Conservation (phyloP, 2,888 invertebrate genomes). For the Fragum fragum region DNA sequence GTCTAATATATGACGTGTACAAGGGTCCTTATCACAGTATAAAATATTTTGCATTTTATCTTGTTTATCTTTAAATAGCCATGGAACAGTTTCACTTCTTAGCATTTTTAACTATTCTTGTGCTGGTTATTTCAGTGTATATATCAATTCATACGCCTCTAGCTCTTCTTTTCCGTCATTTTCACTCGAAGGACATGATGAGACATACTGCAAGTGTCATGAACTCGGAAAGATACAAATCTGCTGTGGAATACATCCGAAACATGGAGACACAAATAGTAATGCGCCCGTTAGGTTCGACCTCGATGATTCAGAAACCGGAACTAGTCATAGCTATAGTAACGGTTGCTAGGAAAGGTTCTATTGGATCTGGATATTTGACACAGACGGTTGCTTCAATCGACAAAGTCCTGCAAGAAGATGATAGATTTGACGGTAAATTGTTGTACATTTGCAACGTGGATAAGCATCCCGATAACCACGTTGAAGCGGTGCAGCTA, state of each 20-base stretch:
- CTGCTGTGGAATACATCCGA: slow-evolving; percentile 12
- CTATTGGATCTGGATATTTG: slow-evolving; percentile 22
- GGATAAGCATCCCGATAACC: slow-evolving; percentile 17
- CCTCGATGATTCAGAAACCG: background rate
- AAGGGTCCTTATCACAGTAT: too few species aligned
- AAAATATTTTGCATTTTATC: too few species aligned
- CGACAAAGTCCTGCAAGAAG: background rate
- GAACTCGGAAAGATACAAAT: slow-evolving; percentile 6
- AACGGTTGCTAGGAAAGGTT: slow-evolving; percentile 21
- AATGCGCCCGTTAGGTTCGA: background rate
- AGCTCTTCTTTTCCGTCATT: background rate
- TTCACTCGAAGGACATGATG: background rate
- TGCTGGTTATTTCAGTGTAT: background rate
- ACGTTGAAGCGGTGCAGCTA: slow-evolving; percentile 18
- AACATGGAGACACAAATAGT: background rate
- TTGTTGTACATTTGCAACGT: slow-evolving; percentile 25
- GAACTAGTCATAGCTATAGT: slow-evolving; percentile 30
- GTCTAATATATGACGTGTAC: too few species aligned
- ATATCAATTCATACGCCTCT: slow-evolving; percentile 1
- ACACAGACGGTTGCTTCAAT: slow-evolving; percentile 19
- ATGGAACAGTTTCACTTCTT: background rate
- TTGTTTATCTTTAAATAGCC: background rate
- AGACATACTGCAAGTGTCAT: background rate
- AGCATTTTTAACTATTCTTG: background rate
- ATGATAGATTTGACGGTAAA: background rate